phyloP scores from a whole-genome alignment of 2,797 vertebrate species.

The Trematomus bernacchii region DNA sequence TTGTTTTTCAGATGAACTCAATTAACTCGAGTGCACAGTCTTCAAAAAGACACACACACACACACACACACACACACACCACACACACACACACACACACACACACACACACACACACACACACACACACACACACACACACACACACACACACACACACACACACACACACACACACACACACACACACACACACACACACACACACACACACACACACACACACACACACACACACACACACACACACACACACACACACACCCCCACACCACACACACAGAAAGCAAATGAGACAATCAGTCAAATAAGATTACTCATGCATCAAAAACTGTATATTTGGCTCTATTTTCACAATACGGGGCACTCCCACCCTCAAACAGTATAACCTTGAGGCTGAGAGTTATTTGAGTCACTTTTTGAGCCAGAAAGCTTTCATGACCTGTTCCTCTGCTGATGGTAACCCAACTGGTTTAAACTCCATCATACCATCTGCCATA shows the following conservation, averaged over 20 bases:
- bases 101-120: slow-evolving; percentile 1
- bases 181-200: not conserved
- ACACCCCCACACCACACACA: too few species aligned
- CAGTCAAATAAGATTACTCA: not conserved
- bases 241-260: slow-evolving; percentile 6
- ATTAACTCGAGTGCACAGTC: slow-evolving; percentile 54
- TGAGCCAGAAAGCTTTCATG: slow-evolving; percentile 65
- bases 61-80: slow-evolving; percentile 7
- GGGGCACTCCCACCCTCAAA: not conserved
- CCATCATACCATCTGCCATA: slow-evolving; percentile 69
- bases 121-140: slow-evolving; percentile 2
- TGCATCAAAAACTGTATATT: not conserved
- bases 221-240: slow-evolving; percentile 9
- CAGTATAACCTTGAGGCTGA: slow-evolving; percentile 53
- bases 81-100: too few species aligned
- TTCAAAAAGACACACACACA: slow-evolving; percentile 17
- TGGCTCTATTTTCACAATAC: slow-evolving; percentile 13
- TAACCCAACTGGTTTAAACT: slow-evolving; percentile 66
- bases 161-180: slow-evolving; percentile 3
- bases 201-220: not conserved
- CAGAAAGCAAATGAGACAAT: slow-evolving; percentile 24
- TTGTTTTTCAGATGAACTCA: slow-evolving; percentile 69
- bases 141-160: too few species aligned
- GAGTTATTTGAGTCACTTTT: slow-evolving; percentile 41
- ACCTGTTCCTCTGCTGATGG: slow-evolving; percentile 45